Conservation (phyloP, 2,797 vertebrate genomes). For the Lateolabrax maculatus region DNA sequence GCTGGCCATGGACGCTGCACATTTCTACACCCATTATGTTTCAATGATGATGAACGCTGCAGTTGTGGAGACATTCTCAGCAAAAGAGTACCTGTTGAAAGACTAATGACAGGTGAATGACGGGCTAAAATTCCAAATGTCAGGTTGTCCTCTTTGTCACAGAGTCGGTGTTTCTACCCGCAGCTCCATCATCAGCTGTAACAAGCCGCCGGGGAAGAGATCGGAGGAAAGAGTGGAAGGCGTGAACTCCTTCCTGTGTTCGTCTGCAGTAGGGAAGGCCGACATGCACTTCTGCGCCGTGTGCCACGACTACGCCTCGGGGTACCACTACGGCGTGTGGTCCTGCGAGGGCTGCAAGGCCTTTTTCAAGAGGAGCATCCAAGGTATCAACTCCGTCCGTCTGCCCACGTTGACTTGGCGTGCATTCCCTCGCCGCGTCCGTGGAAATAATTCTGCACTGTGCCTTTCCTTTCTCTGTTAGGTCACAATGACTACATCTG, state of each 20-base stretch:
- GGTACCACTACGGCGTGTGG: conserved; percentile 98
- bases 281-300: conserved; percentile 96
- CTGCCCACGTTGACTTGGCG: neutral
- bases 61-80: conserved; percentile 21
- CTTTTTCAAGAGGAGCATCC: conserved; percentile 98
- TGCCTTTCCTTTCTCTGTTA: conserved; percentile 22
- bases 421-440: neutral
- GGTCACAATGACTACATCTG: conserved; percentile 99
- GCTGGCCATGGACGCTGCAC: neutral
- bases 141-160: conserved; percentile 61
- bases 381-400: conserved; percentile 84
- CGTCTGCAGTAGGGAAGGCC: conserved; percentile 77
- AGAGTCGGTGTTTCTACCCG: conserved; percentile 17
- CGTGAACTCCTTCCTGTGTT: conserved; percentile 75
- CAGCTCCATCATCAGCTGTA: conserved; percentile 68
- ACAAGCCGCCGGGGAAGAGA: conserved; percentile 74
- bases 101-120: conserved; percentile 46
- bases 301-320: conserved; percentile 96
- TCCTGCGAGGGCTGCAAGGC: conserved; percentile 98
- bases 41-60: neutral
- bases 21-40: conserved; percentile 4
- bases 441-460: accelerated
- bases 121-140: conserved; percentile 50
- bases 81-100: neutral
- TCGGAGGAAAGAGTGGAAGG: conserved; percentile 68